phyloP scores from a whole-genome alignment of 2,888 invertebrate species.

The Abrostola tripartita region DNA sequence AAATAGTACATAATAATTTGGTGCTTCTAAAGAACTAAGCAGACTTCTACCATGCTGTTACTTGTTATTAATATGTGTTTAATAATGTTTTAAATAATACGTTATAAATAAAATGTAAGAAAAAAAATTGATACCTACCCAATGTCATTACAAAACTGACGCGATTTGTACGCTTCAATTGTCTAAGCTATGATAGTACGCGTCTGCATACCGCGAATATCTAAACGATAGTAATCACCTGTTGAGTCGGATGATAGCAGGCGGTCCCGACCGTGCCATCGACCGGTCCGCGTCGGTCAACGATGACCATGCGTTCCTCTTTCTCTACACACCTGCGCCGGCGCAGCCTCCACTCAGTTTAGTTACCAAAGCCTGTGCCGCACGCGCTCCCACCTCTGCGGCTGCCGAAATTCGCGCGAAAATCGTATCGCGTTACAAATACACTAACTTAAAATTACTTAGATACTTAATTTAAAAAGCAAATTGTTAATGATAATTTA shows the following conservation, averaged over 20 bases:
- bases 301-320: slow-evolving; percentile 61
- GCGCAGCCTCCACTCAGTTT: slow-evolving; percentile 73
- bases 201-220: slow-evolving; percentile 30
- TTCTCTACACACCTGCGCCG: slow-evolving; percentile 71
- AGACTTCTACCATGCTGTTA: too few relatives aligned
- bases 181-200: slow-evolving; percentile 8
- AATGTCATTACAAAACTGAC: not conserved
- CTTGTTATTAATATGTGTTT: too few relatives aligned
- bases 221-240: slow-evolving; percentile 38
- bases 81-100: too few relatives aligned
- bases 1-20: too few relatives aligned
- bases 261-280: slow-evolving; percentile 57
- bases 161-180: not conserved
- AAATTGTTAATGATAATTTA: slow-evolving; percentile 13
- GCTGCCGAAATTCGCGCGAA: slow-evolving; percentile 72
- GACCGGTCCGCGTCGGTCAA: slow-evolving; percentile 67
- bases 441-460: not conserved
- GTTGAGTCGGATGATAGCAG: slow-evolving; percentile 59
- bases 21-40: too few relatives aligned
- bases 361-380: slow-evolving; percentile 77
- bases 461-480: not conserved
- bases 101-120: not conserved
- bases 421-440: slow-evolving; percentile 69
- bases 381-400: slow-evolving; percentile 73
- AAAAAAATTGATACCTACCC: not conserved